Percentiles rank a stretch among this genome's conserved stretches.
phyloP scores from a whole-genome alignment of 2,888 invertebrate genomes.

The Siphonodentalium dalli region DNA sequence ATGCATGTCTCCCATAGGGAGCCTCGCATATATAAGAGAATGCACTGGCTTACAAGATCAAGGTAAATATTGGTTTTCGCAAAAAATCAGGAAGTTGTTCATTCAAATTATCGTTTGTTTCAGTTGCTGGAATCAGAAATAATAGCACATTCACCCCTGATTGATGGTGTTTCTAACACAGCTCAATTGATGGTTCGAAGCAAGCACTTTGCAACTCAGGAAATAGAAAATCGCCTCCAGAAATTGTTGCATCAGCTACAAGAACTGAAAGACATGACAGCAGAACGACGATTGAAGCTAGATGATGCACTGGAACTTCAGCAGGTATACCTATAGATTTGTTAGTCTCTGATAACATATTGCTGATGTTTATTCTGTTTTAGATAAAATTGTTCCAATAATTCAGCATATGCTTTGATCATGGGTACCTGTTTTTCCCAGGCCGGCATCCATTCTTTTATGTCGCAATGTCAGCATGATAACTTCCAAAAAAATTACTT shows the following conservation, averaged over 20 bases:
- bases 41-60: too few relatives aligned
- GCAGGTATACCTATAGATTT: conserved; percentile 69
- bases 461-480: neutral
- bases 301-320: conserved; percentile 85
- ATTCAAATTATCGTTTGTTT: conserved; percentile 3
- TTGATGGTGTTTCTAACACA: conserved; percentile 76
- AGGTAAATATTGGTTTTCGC: too few relatives aligned
- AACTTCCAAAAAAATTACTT: neutral
- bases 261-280: conserved; percentile 72
- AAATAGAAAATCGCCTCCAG: conserved; percentile 75
- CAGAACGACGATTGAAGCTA: conserved; percentile 73
- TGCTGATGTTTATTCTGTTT: neutral
- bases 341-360: conserved; percentile 30
- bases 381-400: neutral
- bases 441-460: neutral
- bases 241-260: conserved; percentile 76
- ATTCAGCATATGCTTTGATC: neutral
- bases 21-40: too few relatives aligned
- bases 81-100: neutral
- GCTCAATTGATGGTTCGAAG: conserved; percentile 82
- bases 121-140: conserved; percentile 86
- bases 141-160: conserved; percentile 83
- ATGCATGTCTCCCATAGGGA: too few relatives aligned
- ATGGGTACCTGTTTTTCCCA: neutral
- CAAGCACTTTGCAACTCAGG: conserved; percentile 83